A percentile compares a stretch with the other conserved stretches of the same genome.
Conservation (phyloP, 2,888 invertebrate species). For the Globia sparganii region DNA sequence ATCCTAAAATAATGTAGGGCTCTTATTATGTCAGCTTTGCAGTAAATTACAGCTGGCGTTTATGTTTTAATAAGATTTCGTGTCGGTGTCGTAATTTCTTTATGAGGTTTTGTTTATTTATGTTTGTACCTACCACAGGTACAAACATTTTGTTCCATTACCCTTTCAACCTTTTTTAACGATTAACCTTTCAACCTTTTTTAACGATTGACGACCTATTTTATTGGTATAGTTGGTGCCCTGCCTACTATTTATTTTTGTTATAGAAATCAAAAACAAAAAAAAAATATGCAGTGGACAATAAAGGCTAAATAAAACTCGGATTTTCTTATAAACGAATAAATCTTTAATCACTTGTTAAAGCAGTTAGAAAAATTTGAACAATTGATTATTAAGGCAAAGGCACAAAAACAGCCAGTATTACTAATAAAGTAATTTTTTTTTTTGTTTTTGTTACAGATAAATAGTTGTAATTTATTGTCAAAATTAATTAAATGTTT, state of each 20-base stretch:
- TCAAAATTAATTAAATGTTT: too few species aligned
- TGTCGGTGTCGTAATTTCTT: slow-evolving; percentile 23
- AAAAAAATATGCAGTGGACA: background rate
- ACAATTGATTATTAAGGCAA: too few species aligned
- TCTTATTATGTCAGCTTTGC: slow-evolving; percentile 33
- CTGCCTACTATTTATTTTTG: background rate
- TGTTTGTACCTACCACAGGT: too few species aligned
- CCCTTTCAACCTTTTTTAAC: background rate
- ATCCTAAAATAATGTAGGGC: slow-evolving; percentile 30
- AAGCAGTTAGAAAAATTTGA: too few species aligned
- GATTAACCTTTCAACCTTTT: background rate
- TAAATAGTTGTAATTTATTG: too few species aligned
- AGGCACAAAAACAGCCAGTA: too few species aligned
- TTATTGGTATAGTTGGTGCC: background rate
- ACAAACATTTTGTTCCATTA: background rate
- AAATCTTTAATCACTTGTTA: too few species aligned
- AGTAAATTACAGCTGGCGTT: slow-evolving; percentile 54
- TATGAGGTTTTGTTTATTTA: slow-evolving; percentile 4
- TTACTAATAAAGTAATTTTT: too few species aligned
- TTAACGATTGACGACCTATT: background rate
- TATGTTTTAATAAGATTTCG: slow-evolving; percentile 50
- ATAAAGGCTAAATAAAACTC: too few species aligned
- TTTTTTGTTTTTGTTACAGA: too few species aligned
- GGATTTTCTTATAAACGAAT: too few species aligned
- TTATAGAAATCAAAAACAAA: background rate